Conservation (phyloP, 64 coral and sea anemone species). For the Dendronephthya gigantea region DNA sequence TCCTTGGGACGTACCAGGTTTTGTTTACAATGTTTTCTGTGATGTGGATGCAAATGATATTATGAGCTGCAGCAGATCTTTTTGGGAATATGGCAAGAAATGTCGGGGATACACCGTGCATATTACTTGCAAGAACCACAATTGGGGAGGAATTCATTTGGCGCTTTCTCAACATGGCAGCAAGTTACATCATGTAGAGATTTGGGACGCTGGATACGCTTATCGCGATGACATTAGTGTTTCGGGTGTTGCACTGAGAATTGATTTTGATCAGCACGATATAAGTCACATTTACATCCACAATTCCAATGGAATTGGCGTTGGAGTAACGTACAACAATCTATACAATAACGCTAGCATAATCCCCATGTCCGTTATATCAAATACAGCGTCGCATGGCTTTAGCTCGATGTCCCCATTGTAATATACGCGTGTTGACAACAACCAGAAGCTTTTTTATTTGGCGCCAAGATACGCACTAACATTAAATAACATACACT, state of each 20-base stretch:
- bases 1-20: conserved; percentile 17
- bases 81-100: conserved; percentile 15
- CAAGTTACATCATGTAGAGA: conserved; percentile 40
- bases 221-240: conserved; percentile 50
- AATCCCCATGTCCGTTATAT: conserved; percentile 44
- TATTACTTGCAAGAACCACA: conserved; percentile 24
- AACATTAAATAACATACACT: too few species aligned
- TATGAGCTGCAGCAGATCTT: conserved; percentile 28
- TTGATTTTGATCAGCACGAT: conserved; percentile 51
- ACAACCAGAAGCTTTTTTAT: too few species aligned
- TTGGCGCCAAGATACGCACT: too few species aligned
- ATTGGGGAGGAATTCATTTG: conserved; percentile 58
- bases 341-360: conserved; percentile 12
- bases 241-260: conserved; percentile 40
- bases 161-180: conserved; percentile 30
- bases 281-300: conserved; percentile 37
- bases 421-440: too few species aligned
- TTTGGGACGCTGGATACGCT: conserved; percentile 42
- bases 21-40: conserved; percentile 43
- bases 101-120: conserved; percentile 22
- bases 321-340: conserved; percentile 40
- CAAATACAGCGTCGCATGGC: conserved; percentile 35
- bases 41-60: conserved; percentile 32
- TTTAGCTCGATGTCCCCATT: conserved; percentile 24
- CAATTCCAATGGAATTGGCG: conserved; percentile 29